Evolutionary conservation across 2,113 vertebrate genomes (phyloP).

Genomic region (Limanda limanda): DNA sequence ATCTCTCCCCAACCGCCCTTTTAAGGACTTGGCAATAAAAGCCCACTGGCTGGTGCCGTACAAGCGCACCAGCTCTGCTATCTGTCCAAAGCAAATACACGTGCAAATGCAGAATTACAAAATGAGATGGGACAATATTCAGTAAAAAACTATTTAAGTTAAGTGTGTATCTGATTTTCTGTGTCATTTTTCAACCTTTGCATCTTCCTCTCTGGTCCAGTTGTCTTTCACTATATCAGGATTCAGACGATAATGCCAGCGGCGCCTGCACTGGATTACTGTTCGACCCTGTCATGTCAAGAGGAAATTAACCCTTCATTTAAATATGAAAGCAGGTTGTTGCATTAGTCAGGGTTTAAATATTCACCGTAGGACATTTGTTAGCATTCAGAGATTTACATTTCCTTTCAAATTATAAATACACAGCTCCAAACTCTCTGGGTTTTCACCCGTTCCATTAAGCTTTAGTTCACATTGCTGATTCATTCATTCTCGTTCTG

Average conservation of each 20-base stretch:
- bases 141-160: background rate
- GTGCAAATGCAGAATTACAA: background rate
- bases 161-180: background rate
- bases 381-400: too few relatives aligned
- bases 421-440: too few relatives aligned
- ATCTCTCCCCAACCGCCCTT: constrained; percentile 91
- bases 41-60: constrained; percentile 91
- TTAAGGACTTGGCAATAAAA: constrained; percentile 88
- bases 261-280: constrained; percentile 88
- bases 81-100: constrained; percentile 75
- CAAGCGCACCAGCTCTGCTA: constrained; percentile 88
- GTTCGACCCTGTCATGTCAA: constrained; percentile 86
- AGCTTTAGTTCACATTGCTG: too few relatives aligned
- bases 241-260: constrained; percentile 88
- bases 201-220: constrained; percentile 96
- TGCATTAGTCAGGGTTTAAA: too few relatives aligned
- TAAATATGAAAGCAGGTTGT: background rate
- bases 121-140: background rate
- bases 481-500: background rate
- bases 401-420: too few relatives aligned
- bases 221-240: constrained; percentile 89
- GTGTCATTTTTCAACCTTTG: constrained; percentile 82
- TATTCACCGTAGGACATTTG: too few relatives aligned
- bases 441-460: too few relatives aligned
- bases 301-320: background rate